Percentiles rank a stretch among this genome's conserved stretches.
Evolutionary conservation across 1,140 invertebrate genomes (phyloP).

Genomic region (Chelonus insularis): DNA sequence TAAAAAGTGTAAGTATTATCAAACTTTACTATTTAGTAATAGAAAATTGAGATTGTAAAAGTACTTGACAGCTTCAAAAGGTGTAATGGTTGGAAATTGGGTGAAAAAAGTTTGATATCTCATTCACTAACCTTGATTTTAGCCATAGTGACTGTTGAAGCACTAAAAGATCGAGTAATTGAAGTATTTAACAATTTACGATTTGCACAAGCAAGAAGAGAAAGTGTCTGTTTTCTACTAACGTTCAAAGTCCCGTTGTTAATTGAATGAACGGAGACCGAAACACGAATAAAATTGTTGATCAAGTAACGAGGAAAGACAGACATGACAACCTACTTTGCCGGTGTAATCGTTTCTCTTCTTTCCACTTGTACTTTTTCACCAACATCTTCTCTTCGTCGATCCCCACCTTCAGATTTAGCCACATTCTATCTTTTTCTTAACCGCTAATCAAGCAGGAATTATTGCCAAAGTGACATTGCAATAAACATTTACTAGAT

Average conservation of each 20-base stretch:
- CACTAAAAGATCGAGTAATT: constrained; percentile 6
- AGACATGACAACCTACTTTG: constrained; percentile 27
- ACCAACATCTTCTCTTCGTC: background rate
- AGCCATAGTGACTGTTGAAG: constrained; percentile 17
- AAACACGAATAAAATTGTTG: constrained; percentile 4
- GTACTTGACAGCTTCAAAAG: too few relatives aligned
- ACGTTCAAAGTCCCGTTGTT: background rate
- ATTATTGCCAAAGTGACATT: too few relatives aligned
- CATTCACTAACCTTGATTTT: constrained; percentile 23
- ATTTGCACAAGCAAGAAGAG: background rate
- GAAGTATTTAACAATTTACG: background rate
- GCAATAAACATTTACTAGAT: too few relatives aligned
- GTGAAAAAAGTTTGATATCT: background rate
- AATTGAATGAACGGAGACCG: background rate
- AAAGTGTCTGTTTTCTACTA: background rate
- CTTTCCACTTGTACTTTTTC: background rate
- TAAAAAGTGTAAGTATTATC: too few relatives aligned
- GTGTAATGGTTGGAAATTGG: too few relatives aligned
- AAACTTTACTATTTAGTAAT: too few relatives aligned
- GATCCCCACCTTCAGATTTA: background rate
- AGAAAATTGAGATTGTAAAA: too few relatives aligned
- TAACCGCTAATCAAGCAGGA: too few relatives aligned
- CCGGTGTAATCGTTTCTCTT: constrained; percentile 2
- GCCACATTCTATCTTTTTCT: too few relatives aligned
- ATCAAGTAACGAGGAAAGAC: constrained; percentile 2